Conservation (phyloP, 2,797 vertebrate species). For the Sparus aurata region DNA sequence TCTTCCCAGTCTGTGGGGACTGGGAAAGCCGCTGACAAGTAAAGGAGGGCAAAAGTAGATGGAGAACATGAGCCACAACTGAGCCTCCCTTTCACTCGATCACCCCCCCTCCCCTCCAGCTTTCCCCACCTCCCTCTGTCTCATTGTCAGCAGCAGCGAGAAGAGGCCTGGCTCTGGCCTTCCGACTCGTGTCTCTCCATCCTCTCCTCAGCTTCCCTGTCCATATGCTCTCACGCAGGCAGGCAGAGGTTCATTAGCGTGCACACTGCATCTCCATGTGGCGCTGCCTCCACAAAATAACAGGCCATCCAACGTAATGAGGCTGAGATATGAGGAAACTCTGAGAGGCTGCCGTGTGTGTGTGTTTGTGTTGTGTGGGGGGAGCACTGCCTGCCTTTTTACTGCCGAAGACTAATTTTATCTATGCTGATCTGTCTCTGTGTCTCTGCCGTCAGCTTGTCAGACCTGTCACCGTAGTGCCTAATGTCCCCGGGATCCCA, state of each 20-base stretch:
- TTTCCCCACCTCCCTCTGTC: conserved; percentile 39
- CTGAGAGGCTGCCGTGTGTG: conserved; percentile 58
- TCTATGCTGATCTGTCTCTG: conserved; percentile 71
- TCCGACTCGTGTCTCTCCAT: conserved; percentile 77
- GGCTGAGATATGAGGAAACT: conserved; percentile 85
- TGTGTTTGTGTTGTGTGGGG: conserved; percentile 40
- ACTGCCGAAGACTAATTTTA: conserved; percentile 76
- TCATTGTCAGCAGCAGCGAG: conserved; percentile 68
- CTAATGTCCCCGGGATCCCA: conserved; percentile 97
- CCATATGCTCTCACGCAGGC: conserved; percentile 85
- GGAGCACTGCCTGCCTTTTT: conserved; percentile 53
- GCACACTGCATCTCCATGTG: conserved; percentile 84
- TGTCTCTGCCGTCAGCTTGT: conserved; percentile 91
- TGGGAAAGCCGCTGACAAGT: conserved; percentile 67
- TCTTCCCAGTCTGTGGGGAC: conserved; percentile 74
- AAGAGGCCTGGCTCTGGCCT: conserved; percentile 75
- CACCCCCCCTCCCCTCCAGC: conserved; percentile 31
- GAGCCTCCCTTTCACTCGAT: conserved; percentile 60
- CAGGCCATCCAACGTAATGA: conserved; percentile 87
- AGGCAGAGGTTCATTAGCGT: conserved; percentile 87
- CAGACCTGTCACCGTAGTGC: conserved; percentile 99
- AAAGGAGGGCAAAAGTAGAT: conserved; percentile 69
- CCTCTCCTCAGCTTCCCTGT: conserved; percentile 76
- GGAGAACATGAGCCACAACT: conserved; percentile 68
- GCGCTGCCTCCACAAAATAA: conserved; percentile 84